Conservation (phyloP, 1,140 invertebrate species). For the Micrasema longulum region DNA sequence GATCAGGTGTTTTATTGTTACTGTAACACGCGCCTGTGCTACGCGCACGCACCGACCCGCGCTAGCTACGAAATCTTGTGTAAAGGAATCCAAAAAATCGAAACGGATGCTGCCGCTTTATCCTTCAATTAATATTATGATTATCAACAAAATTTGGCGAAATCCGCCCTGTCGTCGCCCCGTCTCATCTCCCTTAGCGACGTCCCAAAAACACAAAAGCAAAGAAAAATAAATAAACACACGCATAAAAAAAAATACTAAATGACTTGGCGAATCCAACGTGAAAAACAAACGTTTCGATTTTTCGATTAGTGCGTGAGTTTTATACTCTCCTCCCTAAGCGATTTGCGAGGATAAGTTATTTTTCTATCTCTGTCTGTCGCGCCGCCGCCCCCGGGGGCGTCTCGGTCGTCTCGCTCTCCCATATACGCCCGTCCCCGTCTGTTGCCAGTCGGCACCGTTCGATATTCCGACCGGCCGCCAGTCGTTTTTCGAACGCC, state of each 20-base stretch:
- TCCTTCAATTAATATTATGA: slow-evolving; percentile 36
- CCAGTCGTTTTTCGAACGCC: slow-evolving; percentile 33
- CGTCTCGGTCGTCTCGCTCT: slow-evolving; percentile 36
- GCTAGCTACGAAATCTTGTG: background rate
- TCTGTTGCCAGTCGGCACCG: slow-evolving; percentile 33
- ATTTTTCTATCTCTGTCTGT: slow-evolving; percentile 31
- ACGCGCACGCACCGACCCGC: background rate
- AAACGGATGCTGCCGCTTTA: slow-evolving; percentile 28
- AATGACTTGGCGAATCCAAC: background rate
- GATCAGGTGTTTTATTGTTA: slow-evolving; percentile 17
- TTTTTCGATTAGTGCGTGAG: background rate
- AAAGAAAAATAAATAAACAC: slow-evolving; percentile 4
- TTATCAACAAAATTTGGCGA: slow-evolving; percentile 38
- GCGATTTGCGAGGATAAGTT: background rate
- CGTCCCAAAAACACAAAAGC: slow-evolving; percentile 2
- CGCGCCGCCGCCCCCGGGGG: slow-evolving; percentile 35
- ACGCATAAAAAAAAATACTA: background rate
- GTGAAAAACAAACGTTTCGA: background rate
- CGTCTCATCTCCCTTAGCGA: slow-evolving; percentile 4
- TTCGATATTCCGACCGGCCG: slow-evolving; percentile 38
- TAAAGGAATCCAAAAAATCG: slow-evolving; percentile 7
- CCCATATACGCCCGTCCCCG: slow-evolving; percentile 19
- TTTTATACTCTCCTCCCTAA: slow-evolving; percentile 5
- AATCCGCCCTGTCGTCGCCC: slow-evolving; percentile 40
- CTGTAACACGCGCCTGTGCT: background rate